Conservation (phyloP, 2,888 invertebrate species). For the Hyposoter didymator region DNA sequence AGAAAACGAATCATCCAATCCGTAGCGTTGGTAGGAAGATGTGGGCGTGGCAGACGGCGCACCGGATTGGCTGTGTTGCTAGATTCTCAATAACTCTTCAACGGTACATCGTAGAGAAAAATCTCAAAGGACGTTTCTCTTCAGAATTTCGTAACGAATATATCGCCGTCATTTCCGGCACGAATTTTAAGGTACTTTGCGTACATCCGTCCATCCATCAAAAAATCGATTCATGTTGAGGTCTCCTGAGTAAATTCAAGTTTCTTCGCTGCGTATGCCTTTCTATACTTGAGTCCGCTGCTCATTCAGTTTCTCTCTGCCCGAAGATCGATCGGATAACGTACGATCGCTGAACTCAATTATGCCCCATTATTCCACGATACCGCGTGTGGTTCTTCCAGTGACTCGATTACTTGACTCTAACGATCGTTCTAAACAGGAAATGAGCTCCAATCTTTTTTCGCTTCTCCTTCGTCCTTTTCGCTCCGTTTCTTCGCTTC, state of each 20-base stretch:
- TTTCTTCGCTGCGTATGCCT: not conserved
- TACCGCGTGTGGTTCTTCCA: slow-evolving; percentile 11
- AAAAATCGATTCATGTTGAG: slow-evolving; percentile 38
- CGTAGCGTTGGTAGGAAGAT: not conserved
- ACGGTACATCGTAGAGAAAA: not conserved
- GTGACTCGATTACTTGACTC: slow-evolving; percentile 9
- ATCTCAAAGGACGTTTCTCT: not conserved
- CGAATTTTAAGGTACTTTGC: not conserved
- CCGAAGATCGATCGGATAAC: slow-evolving; percentile 42
- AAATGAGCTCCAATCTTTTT: slow-evolving; percentile 21
- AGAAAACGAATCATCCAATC: not conserved
- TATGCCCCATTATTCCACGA: slow-evolving; percentile 37
- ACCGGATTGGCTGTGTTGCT: not conserved
- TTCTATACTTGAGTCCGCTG: slow-evolving; percentile 9
- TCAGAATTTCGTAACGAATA: not conserved
- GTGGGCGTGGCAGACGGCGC: not conserved
- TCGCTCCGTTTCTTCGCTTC: not conserved
- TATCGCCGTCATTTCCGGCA: not conserved
- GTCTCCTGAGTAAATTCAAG: slow-evolving; percentile 15
- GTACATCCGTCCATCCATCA: no score
- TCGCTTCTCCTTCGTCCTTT: not conserved
- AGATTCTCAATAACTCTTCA: not conserved
- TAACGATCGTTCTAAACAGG: slow-evolving; percentile 9
- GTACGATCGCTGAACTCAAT: slow-evolving; percentile 53
- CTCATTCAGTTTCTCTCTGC: slow-evolving; percentile 9